Evolutionary conservation across 2,113 vertebrate genomes (phyloP), one percentile per base, ranked within the genome.

Genomic region (Pomatostomus ruficeps): DNA sequence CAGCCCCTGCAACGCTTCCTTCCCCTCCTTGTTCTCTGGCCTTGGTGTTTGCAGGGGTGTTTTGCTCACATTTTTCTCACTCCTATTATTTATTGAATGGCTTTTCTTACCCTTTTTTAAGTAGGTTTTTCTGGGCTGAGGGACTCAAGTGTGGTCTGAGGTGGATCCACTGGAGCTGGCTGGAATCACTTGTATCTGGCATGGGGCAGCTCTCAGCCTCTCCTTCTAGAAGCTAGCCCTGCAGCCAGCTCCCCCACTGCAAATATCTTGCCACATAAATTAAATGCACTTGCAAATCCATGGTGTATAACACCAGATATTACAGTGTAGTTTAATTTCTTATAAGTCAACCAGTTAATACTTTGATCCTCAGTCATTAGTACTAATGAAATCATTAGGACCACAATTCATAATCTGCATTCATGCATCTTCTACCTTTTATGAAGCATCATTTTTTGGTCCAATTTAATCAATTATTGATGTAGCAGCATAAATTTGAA

Each of bases 61-160:
- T 67, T 43, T 6, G 1, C 11, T 65, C 9, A 42, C 3, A 18
- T n/a, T 48, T 85, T 42, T 59, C 12, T 72, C 24, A 5, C 11
- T 46, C 5, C 4, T 46, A 14, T 54, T 14, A 66, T 25, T 13
- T 59, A 26, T 22, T 59, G 9, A 12, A 58, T 24, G 48, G 7
- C 1, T 40, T 26, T 45, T 62, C 49, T 63, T 25, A 20, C 2
- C 5, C 8, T 59, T 54, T 59, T 35, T 29, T 20, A 78, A 43
- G 20, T 1, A 58, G 6, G 4, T 22, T 62, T 87, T 63, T 46
- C 14, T 45, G 18, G 15, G 4, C 25, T 70, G 35, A 14, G 3
- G 4, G 10, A 14, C 18, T 58, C 31, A 49, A 20, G 38, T 8
- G 4, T 43, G 7, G 8, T 26, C 31, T 54, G 38, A 0, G 0